Conservation (phyloP, 2,888 invertebrate species). For the Plebejus argus region DNA sequence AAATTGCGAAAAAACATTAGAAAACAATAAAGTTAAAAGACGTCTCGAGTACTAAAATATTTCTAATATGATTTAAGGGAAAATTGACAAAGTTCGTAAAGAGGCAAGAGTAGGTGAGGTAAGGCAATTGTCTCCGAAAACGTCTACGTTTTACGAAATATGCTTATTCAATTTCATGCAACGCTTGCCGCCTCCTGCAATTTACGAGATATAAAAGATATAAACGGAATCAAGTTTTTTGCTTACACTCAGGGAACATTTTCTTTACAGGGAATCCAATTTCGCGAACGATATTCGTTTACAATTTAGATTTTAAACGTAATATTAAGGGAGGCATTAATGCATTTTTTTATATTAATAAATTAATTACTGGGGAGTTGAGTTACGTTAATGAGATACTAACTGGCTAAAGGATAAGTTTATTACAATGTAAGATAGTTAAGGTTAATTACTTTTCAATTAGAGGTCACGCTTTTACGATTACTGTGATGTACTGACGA, state of each 20-base stretch:
- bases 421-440: background rate
- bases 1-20: slow-evolving; percentile 52
- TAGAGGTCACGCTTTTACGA: background rate
- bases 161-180: slow-evolving; percentile 82
- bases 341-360: background rate
- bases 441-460: background rate
- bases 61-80: slow-evolving; percentile 75
- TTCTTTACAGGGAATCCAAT: slow-evolving; percentile 78
- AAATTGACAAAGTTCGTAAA: slow-evolving; percentile 80
- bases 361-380: background rate
- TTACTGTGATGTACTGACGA: background rate
- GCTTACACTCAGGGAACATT: slow-evolving; percentile 80
- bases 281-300: slow-evolving; percentile 50
- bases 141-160: slow-evolving; percentile 81
- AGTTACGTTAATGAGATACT: background rate
- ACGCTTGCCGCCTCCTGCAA: slow-evolving; percentile 81
- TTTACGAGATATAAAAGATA: slow-evolving; percentile 82
- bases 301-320: slow-evolving; percentile 44
- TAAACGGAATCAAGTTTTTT: slow-evolving; percentile 81
- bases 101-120: slow-evolving; percentile 79
- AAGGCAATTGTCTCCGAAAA: slow-evolving; percentile 81
- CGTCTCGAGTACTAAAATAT: slow-evolving; percentile 64
- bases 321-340: slow-evolving; percentile 30
- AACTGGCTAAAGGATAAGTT: background rate
- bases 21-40: slow-evolving; percentile 44